phyloP scores from a whole-genome alignment of 2,113 vertebrate species.

The Andinoacara biseriatus region DNA sequence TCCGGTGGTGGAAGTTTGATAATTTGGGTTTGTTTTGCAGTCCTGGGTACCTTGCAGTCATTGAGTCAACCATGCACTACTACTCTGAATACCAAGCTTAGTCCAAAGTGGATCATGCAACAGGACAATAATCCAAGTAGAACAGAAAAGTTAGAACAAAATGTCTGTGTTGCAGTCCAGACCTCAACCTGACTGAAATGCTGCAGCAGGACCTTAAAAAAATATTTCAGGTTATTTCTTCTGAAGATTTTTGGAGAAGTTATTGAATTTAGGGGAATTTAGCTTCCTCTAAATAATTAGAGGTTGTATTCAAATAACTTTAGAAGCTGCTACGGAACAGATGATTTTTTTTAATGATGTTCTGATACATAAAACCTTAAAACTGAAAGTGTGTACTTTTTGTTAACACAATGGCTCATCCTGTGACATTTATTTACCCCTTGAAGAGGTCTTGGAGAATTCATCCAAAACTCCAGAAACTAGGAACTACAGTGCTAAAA shows the following conservation, averaged over 20 bases:
- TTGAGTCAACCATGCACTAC: no score
- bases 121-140: background rate
- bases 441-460: background rate
- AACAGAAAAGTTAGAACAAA: background rate
- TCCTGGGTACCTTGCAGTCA: background rate
- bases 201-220: no score
- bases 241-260: background rate
- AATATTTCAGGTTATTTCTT: no score
- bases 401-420: no score
- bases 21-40: background rate
- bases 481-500: background rate
- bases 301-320: no score
- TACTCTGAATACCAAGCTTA: background rate
- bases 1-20: background rate
- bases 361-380: no score
- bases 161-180: background rate
- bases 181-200: background rate
- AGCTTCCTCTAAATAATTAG: no score
- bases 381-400: no score
- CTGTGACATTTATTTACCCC: background rate
- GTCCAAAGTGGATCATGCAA: background rate
- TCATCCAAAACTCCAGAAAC: background rate
- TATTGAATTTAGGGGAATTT: background rate
- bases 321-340: no score
- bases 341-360: no score